Evolutionary conservation across 2,888 invertebrate species (phyloP).

Genomic region (Caenorhabditis becei): DNA sequence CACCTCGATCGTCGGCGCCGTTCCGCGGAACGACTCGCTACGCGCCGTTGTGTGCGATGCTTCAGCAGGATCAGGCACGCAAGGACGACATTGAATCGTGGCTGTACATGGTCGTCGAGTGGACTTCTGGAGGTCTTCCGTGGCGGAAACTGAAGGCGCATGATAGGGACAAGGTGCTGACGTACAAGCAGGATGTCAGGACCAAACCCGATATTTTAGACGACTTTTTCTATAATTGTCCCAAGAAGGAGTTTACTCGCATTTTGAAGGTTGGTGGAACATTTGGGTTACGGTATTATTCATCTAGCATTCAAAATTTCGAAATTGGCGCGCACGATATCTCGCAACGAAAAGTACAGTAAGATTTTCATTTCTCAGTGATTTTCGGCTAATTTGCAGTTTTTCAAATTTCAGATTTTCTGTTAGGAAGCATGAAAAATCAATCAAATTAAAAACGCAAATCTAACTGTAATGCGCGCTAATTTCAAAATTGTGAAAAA

Average conservation of each 20-base stretch:
- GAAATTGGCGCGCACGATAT: too few species aligned
- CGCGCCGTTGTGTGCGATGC: conserved; percentile 73
- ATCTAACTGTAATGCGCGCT: too few species aligned
- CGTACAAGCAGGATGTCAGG: conserved; percentile 70
- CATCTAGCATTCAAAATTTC: background rate
- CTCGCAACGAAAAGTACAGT: too few species aligned
- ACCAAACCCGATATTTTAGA: conserved; percentile 55
- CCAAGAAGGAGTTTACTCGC: conserved; percentile 65
- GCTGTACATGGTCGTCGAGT: conserved; percentile 78
- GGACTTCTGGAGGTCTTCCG: conserved; percentile 76
- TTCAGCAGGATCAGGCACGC: conserved; percentile 70
- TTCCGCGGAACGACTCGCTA: conserved; percentile 78
- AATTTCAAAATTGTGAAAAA: too few species aligned
- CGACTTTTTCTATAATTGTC: conserved; percentile 63
- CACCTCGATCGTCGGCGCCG: conserved; percentile 69
- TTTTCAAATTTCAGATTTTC: too few species aligned
- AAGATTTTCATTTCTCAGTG: too few species aligned
- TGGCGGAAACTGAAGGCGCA: conserved; percentile 70
- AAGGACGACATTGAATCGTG: conserved; percentile 78
- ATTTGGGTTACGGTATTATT: too few species aligned
- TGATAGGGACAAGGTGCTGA: conserved; percentile 71
- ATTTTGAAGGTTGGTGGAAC: conserved; percentile 45
- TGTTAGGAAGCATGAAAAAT: too few species aligned
- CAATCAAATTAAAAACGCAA: too few species aligned
- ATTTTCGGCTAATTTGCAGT: too few species aligned